A percentile compares a stretch with the other conserved stretches of the same genome.
phyloP scores from a whole-genome alignment of 1,140 invertebrate species.

The Cryptotermes secundus region DNA sequence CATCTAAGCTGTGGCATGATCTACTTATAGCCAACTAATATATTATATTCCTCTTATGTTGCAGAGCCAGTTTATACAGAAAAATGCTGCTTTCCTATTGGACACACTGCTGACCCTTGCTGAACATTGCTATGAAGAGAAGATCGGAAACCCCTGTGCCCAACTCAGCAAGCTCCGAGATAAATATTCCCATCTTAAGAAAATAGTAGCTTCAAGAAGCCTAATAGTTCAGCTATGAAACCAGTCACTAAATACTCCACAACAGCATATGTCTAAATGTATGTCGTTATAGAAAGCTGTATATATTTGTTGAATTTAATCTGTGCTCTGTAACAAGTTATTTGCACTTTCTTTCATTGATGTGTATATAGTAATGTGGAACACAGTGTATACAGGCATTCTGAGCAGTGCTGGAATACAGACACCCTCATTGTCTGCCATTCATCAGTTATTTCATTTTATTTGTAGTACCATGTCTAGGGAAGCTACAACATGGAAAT shows the following conservation, averaged over 20 bases:
- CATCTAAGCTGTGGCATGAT: too few relatives aligned
- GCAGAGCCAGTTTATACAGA: constrained; percentile 54
- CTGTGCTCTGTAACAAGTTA: too few relatives aligned
- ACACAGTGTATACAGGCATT: too few relatives aligned
- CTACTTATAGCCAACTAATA: background rate
- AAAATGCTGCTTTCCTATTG: constrained; percentile 58
- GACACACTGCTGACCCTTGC: constrained; percentile 52
- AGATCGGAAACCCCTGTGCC: constrained; percentile 45
- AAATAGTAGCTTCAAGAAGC: background rate
- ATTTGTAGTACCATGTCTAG: too few relatives aligned
- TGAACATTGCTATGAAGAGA: constrained; percentile 50
- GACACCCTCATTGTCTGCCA: too few relatives aligned
- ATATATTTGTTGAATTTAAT: too few relatives aligned
- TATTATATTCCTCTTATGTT: constrained; percentile 40
- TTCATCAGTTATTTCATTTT: too few relatives aligned
- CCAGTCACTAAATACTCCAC: constrained; percentile 47
- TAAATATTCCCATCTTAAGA: constrained; percentile 40
- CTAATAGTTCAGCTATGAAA: constrained; percentile 29
- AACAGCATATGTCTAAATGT: constrained; percentile 45
- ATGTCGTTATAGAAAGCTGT: background rate
- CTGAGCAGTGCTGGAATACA: too few relatives aligned
- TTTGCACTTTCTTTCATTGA: too few relatives aligned
- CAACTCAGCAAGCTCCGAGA: constrained; percentile 44
- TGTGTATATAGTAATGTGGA: too few relatives aligned
- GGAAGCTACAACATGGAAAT: too few relatives aligned